phyloP scores from a whole-genome alignment of 2,113 vertebrate genomes.

The Xerus inauris region DNA sequence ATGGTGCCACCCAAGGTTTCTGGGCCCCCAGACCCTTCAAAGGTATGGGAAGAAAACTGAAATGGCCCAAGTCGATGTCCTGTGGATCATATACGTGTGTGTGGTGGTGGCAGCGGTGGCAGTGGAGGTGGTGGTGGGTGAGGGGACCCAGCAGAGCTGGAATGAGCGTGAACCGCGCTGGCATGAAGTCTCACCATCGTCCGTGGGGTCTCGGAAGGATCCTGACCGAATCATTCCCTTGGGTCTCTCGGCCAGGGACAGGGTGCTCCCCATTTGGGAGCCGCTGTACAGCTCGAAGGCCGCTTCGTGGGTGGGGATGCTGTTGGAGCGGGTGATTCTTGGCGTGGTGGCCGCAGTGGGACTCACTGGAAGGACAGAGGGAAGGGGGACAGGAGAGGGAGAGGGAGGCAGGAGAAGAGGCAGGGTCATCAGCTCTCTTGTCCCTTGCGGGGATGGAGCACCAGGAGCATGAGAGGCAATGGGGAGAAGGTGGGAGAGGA shows the following conservation, averaged over 20 bases:
- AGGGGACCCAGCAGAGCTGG: slow-evolving; percentile 66
- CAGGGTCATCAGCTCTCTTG: slow-evolving; percentile 60
- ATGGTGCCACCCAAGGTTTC: slow-evolving; percentile 57
- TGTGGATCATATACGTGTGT: slow-evolving; percentile 31
- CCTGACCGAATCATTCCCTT: slow-evolving; percentile 97
- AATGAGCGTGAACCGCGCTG: slow-evolving; percentile 72
- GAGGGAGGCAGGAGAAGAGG: slow-evolving; percentile 73
- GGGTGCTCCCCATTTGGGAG: slow-evolving; percentile 94
- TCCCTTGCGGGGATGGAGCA: slow-evolving; percentile 26
- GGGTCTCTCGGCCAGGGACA: slow-evolving; percentile 95
- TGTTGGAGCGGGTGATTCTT: slow-evolving; percentile 97
- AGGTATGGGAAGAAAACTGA: slow-evolving; percentile 49
- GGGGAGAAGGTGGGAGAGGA: neutral
- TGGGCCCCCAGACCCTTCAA: slow-evolving; percentile 65
- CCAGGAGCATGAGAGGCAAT: neutral
- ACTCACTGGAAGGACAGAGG: slow-evolving; percentile 87
- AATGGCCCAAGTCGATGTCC: slow-evolving; percentile 67
- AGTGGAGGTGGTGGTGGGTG: slow-evolving; percentile 9
- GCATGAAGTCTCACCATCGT: slow-evolving; percentile 91
- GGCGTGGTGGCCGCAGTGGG: slow-evolving; percentile 90
- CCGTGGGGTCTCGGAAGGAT: slow-evolving; percentile 95
- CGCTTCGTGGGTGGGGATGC: slow-evolving; percentile 96
- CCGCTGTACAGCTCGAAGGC: slow-evolving; percentile 94
- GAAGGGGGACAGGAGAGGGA: slow-evolving; percentile 51
- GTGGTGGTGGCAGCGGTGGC: slow-evolving; percentile 23